Conservation (phyloP, 2,888 invertebrate genomes). For the Drosophila vallismaia region DNA sequence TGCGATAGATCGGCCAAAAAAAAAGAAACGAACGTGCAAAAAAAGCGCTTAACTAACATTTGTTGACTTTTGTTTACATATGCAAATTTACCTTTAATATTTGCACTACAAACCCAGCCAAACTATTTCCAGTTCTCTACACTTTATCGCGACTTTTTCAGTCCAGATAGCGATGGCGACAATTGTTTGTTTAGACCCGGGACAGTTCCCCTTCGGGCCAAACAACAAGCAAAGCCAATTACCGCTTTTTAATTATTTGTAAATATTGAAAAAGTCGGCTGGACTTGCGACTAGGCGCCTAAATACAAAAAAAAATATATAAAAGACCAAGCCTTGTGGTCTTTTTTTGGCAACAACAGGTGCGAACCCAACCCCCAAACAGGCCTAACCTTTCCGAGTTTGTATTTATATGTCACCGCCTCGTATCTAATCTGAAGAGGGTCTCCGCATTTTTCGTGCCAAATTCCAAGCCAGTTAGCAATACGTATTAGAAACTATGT, state of each 20-base stretch:
- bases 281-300: constrained; percentile 36
- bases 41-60: constrained; percentile 63
- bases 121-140: constrained; percentile 23
- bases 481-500: constrained; percentile 18
- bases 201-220: neutral
- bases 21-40: constrained; percentile 40
- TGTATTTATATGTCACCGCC: constrained; percentile 7
- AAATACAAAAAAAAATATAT: neutral
- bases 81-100: constrained; percentile 58
- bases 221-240: constrained; percentile 70
- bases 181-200: constrained; percentile 32
- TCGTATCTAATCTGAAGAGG: constrained; percentile 61
- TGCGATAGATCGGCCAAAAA: constrained; percentile 28
- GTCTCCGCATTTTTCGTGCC: constrained; percentile 51
- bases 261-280: constrained; percentile 58
- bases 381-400: constrained; percentile 15
- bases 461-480: constrained; percentile 41
- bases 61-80: constrained; percentile 39
- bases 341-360: constrained; percentile 26
- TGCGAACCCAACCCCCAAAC: constrained; percentile 22
- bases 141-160: constrained; percentile 39
- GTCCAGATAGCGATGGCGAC: constrained; percentile 32
- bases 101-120: constrained; percentile 33
- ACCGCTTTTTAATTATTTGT: constrained; percentile 63
- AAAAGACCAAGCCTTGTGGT: constrained; percentile 32